Conservation (phyloP, 2,113 vertebrate species). For the Sarotherodon lohbergeri region DNA sequence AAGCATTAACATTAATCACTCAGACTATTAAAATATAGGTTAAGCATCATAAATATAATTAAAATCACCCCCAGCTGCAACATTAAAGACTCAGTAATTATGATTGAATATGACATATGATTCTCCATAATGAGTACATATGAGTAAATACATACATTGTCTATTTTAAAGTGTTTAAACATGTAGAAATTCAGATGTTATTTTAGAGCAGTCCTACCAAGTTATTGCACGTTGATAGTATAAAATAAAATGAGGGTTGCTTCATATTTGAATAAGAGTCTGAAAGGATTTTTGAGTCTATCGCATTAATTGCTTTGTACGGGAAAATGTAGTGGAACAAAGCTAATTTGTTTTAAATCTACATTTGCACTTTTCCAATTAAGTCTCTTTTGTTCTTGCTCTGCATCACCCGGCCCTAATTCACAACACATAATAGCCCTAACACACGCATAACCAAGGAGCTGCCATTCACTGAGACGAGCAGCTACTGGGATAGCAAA, state of each 20-base stretch:
- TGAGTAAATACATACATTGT: not conserved
- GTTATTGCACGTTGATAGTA: accelerated
- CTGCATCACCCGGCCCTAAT: not conserved
- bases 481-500: not conserved
- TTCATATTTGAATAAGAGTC: not conserved
- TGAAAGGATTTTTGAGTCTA: not conserved
- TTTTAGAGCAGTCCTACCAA: not conserved
- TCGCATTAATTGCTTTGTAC: not conserved
- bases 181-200: not conserved
- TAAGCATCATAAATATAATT: not conserved
- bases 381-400: not conserved
- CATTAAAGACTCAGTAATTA: not conserved
- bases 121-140: not conserved
- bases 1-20: not conserved
- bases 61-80: not conserved
- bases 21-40: not conserved
- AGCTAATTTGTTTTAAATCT: not conserved
- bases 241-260: not conserved
- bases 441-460: not conserved
- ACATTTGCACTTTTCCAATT: not conserved
- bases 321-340: not conserved
- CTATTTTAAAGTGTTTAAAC: not conserved
- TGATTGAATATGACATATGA: not conserved
- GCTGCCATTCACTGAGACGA: not conserved
- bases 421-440: not conserved